These are phyloP conservation scores for Bombyx huttoni DNA, from an alignment of 2,888 invertebrate species.

Conservation along the genomic window DNA sequence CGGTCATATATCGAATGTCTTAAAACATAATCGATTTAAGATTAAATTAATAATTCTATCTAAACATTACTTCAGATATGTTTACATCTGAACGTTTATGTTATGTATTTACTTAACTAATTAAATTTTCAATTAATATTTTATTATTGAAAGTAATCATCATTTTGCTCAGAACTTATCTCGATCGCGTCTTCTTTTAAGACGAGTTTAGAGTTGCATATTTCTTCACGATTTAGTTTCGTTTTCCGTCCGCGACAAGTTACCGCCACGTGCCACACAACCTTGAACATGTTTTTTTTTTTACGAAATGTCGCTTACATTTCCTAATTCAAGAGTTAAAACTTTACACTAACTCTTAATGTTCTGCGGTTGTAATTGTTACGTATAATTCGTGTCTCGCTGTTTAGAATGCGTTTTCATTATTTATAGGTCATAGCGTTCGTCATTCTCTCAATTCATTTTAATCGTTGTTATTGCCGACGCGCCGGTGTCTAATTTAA, in stretches of 20 bases:
- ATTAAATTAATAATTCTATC: conserved; percentile 4
- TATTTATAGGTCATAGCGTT: conserved; percentile 13
- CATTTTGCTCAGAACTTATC: conserved; percentile 1
- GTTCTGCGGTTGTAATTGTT: not conserved
- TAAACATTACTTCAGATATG: conserved; percentile 49
- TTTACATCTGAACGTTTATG: conserved; percentile 45
- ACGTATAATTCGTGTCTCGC: not conserved
- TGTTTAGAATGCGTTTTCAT: conserved; percentile 12
- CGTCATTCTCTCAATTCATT: conserved; percentile 20
- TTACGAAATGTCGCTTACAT: not conserved
- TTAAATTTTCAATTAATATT: not conserved
- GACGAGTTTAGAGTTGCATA: conserved; percentile 1
- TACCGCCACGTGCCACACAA: not conserved
- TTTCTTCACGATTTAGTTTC: not conserved
- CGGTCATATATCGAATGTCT: not conserved
- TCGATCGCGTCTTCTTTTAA: conserved; percentile 1
- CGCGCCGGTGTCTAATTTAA: conserved; percentile 5
- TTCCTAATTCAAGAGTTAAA: not conserved
- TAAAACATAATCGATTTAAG: not conserved
- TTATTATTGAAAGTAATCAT: not conserved
- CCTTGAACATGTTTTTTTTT: not conserved
- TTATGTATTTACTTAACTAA: conserved; percentile 9
- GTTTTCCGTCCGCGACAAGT: not conserved
- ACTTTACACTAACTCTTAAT: not conserved
- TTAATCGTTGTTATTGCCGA: conserved; percentile 20